phyloP scores from a whole-genome alignment of 2,113 vertebrate genomes.

The Cygnus buccinator region DNA sequence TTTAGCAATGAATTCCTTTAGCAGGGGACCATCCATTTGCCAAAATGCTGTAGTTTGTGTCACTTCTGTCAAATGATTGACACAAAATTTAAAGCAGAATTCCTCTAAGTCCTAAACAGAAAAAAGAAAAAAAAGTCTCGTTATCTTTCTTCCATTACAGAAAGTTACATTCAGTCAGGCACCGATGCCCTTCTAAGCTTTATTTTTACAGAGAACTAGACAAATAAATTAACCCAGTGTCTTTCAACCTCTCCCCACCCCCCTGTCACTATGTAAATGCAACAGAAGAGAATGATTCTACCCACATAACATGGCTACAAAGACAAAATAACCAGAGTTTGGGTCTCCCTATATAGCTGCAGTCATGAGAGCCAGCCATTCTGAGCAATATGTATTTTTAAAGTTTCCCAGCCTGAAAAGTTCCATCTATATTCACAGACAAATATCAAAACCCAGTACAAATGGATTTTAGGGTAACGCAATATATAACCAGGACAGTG shows the following conservation, averaged over 20 bases:
- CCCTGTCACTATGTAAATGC: not conserved
- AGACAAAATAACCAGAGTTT: not conserved
- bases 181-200: not conserved
- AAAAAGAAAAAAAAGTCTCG: conserved; percentile 41
- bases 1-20: conserved; percentile 97
- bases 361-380: not conserved
- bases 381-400: not conserved
- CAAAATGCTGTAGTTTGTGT: conserved; percentile 95
- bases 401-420: not conserved
- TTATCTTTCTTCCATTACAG: conserved; percentile 28
- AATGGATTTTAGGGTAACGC: not conserved
- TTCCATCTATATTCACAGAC: not conserved
- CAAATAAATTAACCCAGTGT: not conserved
- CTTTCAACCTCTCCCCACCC: not conserved
- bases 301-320: not conserved
- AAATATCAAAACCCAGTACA: not conserved
- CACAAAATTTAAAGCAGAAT: conserved; percentile 99
- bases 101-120: conserved; percentile 93
- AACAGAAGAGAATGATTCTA: not conserved
- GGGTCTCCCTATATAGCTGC: not conserved
- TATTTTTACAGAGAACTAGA: not conserved
- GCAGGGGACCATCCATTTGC: conserved; percentile 94
- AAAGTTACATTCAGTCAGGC: not conserved
- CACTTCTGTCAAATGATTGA: conserved; percentile 97
- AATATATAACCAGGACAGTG: not conserved